These are phyloP conservation scores for Smittia aterrima DNA, from an alignment of 2,888 invertebrate species.

Conservation along the genomic window DNA sequence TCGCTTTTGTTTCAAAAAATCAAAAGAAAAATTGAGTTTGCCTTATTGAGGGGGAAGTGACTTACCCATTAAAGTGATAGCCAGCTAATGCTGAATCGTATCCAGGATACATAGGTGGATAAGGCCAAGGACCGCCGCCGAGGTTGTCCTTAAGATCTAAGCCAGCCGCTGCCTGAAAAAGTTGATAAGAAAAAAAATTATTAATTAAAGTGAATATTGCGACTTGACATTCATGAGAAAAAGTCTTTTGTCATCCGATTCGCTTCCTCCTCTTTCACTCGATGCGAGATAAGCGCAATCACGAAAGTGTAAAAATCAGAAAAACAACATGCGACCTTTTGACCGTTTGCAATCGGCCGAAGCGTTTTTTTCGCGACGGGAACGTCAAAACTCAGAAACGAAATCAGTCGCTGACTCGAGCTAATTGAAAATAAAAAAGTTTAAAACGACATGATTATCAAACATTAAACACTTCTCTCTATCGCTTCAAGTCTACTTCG, in stretches of 20 bases:
- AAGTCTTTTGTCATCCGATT: no score
- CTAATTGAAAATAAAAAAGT: conserved; percentile 18
- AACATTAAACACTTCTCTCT: neutral
- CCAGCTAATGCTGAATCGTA: conserved; percentile 91
- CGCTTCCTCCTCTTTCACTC: no score
- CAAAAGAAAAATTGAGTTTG: neutral
- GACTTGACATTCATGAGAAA: no score
- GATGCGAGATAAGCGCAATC: no score
- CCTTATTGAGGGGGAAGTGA: conserved; percentile 45
- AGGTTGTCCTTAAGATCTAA: conserved; percentile 87
- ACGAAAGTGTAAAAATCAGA: neutral
- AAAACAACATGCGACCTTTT: neutral
- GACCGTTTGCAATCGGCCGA: neutral
- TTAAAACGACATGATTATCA: conserved; percentile 10
- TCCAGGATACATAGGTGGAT: conserved; percentile 88
- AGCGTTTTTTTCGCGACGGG: neutral
- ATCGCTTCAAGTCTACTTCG: neutral
- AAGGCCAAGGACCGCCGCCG: conserved; percentile 81
- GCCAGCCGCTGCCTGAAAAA: conserved; percentile 75
- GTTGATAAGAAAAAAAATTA: no score
- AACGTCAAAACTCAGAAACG: neutral
- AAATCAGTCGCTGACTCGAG: neutral
- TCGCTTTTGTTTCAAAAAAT: neutral
- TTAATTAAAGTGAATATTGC: no score
- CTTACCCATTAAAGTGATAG: conserved; percentile 95